These are phyloP conservation scores for Drosophila fuyamai DNA, from an alignment of 1,140 invertebrate genomes.

Conservation along the genomic window DNA sequence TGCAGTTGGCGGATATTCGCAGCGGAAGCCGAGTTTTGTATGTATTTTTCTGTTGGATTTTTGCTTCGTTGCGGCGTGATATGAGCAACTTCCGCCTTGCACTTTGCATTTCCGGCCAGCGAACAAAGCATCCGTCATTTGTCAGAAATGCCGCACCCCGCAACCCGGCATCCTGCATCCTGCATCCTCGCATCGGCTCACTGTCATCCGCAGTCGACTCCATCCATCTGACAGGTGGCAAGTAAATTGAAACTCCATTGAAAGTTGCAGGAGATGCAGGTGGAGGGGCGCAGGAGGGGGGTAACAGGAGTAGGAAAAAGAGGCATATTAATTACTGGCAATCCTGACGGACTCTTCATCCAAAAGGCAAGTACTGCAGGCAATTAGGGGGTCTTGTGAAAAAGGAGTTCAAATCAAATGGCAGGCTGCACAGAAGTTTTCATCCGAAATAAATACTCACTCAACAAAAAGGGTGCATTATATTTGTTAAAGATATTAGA, in stretches of 20 bases:
- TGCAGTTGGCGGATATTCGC: conserved; percentile 11
- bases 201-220: conserved; percentile 30
- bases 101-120: conserved; percentile 69
- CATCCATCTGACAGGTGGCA: conserved; percentile 38
- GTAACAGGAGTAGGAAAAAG: conserved; percentile 10
- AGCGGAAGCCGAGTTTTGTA: conserved; percentile 61
- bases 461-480: too few species aligned
- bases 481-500: too few species aligned
- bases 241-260: conserved; percentile 47
- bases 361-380: not conserved
- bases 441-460: too few species aligned
- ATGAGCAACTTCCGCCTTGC: conserved; percentile 73
- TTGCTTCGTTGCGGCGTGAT: conserved; percentile 58
- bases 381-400: not conserved
- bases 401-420: not conserved
- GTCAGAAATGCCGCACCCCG: conserved; percentile 9
- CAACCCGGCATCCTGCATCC: not conserved
- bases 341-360: not conserved
- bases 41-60: conserved; percentile 27
- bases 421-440: not conserved
- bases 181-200: conserved; percentile 3
- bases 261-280: conserved; percentile 4
- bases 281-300: not conserved
- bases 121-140: conserved; percentile 46
- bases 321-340: conserved; percentile 26